Evolutionary conservation across 2,113 vertebrate genomes (phyloP).

Genomic region (Sphaerodactylus townsendi): DNA sequence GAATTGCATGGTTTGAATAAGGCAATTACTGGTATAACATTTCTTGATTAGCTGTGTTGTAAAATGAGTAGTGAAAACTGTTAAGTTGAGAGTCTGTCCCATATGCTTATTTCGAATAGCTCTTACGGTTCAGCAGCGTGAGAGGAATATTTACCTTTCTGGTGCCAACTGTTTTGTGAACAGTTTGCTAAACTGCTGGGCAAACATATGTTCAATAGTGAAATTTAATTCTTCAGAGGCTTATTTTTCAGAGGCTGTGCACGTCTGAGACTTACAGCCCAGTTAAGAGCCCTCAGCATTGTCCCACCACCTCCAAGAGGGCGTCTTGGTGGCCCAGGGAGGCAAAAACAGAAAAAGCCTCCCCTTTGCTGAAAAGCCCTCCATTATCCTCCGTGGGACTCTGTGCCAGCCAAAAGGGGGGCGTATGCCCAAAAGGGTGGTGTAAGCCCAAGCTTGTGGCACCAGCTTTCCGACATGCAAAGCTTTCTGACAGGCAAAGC

Average conservation of each 20-base stretch:
- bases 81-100: not conserved
- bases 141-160: constrained; percentile 13
- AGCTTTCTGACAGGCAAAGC: no score
- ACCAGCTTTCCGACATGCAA: no score
- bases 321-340: no score
- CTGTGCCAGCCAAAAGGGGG: no score
- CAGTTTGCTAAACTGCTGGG: constrained; percentile 33
- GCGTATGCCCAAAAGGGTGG: no score
- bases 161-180: constrained; percentile 50
- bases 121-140: constrained; percentile 5
- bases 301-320: no score
- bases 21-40: not conserved
- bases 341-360: no score
- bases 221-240: constrained; percentile 11
- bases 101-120: constrained; percentile 22
- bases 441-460: no score
- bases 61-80: constrained; percentile 23
- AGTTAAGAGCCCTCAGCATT: no score
- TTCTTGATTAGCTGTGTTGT: not conserved
- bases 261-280: not conserved
- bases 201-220: constrained; percentile 49
- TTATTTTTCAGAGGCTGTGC: constrained; percentile 8
- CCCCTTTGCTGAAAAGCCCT: no score
- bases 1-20: not conserved
- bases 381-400: no score